Conservation (phyloP, 1,140 invertebrate genomes). For the Musca vetustissima region DNA sequence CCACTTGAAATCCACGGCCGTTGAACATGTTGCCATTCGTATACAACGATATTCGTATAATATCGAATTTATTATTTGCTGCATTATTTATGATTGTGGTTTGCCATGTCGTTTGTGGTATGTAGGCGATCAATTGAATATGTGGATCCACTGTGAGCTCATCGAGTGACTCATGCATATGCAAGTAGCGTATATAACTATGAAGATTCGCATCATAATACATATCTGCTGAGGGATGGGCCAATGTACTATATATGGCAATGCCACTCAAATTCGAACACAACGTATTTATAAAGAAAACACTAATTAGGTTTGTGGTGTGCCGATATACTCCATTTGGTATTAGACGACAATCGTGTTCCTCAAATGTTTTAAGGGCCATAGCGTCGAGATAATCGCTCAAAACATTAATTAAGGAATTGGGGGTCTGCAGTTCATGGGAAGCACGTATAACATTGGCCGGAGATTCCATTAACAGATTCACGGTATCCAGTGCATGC, state of each 20-base stretch:
- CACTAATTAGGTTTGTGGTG: neutral
- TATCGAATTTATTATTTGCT: neutral
- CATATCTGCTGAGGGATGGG: neutral
- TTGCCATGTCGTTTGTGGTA: neutral
- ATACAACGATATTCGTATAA: neutral
- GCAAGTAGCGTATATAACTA: neutral
- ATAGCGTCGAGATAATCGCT: neutral
- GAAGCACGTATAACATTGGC: neutral
- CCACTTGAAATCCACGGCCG: too few species aligned
- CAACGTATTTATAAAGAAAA: neutral
- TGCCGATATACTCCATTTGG: neutral
- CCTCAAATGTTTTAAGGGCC: neutral
- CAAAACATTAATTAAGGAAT: too few species aligned
- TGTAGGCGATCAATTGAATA: neutral
- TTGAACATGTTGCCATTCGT: neutral
- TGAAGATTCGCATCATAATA: neutral
- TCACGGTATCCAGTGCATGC: neutral
- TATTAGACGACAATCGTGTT: neutral
- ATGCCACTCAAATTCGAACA: constrained; percentile 4
- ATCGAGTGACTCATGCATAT: neutral
- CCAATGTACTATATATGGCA: neutral
- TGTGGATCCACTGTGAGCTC: neutral
- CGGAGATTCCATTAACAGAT: neutral
- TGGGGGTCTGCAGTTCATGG: neutral
- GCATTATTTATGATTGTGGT: neutral